Evolutionary conservation across 2,797 vertebrate species (phyloP), one percentile per base, ranked within the genome.

Genomic region (Phataginus tricuspis): DNA sequence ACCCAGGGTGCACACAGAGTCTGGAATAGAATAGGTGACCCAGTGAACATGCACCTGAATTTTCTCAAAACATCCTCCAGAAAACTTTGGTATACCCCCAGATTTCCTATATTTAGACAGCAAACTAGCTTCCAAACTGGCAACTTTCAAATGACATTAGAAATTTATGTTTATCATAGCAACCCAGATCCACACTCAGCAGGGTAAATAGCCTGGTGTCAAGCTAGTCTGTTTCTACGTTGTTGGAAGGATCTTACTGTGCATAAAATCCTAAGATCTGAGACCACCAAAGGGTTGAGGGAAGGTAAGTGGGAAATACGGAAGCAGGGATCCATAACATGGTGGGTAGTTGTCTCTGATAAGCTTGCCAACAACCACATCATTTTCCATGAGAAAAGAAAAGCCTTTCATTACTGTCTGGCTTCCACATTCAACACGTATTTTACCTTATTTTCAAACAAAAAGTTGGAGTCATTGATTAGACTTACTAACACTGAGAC

Each of bases 391-490:
- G n/a, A 71, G 11, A 45, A 45, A 92, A 84, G 21, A 72, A 63
- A 77, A 49, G 10, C n/a, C 59, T 68, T 83, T 64, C 19, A 80
- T 84, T 92, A 57, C 1, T 61, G 27, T 93, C 27, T 31, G 25
- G 64, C 79, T 86, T 83, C 13, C 19, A 42, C n/a, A 42, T 59
- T 84, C 1, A 12, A 3, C 39, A 9, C 49, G 25, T 27, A 31
- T 86, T 72, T 94, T 91, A 11, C 80, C 16, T 84, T 85, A 87
- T 13, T 75, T 94, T 64, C 4, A 74, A 37, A 82, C 6, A 87
- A 71, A 75, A 77, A 69, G 37, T 19, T 77, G n/a, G 57, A 74
- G n/a, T 85, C 53, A 61, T 75, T 19, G 25, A 53, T 85, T 68
- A 84, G 84, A 69, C 21, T 71, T 84, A 25, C 29, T 66, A 34